Conservation (phyloP, 2,113 vertebrate genomes). For the Ardeotis arabs region DNA sequence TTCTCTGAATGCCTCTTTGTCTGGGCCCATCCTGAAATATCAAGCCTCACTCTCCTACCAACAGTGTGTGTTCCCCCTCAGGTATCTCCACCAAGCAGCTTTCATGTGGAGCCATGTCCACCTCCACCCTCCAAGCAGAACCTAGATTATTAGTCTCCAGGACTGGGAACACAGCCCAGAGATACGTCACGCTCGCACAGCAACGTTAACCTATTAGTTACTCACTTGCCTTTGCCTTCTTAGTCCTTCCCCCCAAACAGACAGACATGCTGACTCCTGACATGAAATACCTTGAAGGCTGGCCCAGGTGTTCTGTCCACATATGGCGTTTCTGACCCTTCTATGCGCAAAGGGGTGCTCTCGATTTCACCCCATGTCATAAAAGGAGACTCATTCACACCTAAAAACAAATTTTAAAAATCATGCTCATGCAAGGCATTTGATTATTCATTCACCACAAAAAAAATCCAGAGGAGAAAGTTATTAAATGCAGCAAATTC, state of each 20-base stretch:
- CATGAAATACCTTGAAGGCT: slow-evolving; percentile 89
- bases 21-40: background rate
- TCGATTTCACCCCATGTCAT: slow-evolving; percentile 99
- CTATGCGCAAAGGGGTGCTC: slow-evolving; percentile 91
- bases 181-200: background rate
- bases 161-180: background rate
- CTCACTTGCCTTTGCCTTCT: background rate
- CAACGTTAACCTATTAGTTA: background rate
- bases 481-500: background rate
- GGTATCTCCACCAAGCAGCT: background rate
- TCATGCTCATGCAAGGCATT: background rate
- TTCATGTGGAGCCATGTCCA: background rate
- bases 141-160: background rate
- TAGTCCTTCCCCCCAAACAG: background rate
- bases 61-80: background rate
- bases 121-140: slow-evolving; percentile 7
- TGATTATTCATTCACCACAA: background rate
- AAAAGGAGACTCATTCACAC: slow-evolving; percentile 90
- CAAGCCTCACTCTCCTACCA: background rate
- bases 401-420: slow-evolving; percentile 53
- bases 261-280: background rate
- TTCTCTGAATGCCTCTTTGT: background rate
- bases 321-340: slow-evolving; percentile 89
- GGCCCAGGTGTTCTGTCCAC: slow-evolving; percentile 93
- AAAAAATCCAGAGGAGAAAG: background rate